Base-by-base conservation (phyloP, 2,113 vertebrate species). In the Cariama cristata region DNA sequence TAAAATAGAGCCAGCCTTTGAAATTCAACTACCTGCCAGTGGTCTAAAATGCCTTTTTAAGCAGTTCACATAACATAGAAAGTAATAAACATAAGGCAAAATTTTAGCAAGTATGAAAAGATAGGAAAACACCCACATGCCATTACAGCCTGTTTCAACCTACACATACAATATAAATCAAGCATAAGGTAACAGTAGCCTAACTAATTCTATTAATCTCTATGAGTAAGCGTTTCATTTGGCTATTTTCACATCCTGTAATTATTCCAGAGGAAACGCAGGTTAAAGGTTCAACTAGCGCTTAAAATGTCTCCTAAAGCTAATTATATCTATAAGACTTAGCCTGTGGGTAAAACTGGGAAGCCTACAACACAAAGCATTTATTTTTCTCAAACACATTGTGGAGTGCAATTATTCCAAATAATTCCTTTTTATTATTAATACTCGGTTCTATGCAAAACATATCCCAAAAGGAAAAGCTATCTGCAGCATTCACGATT, bases 181-280 rank as follows among this genome's bases (percentile, higher is more conserved):
- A 86, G 38, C 84, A 97, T 11, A 96, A 88, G 95, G 93, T 96
- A 98, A 95, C 59, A 89, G 96, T 93, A 97, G 92, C 90, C 83
- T 95, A 94, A 97, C 95, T 97, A 97, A 98, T 98, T 98, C 92
- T 93, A 97, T 96, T 98, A 98, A 98, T 93, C 92, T 97, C 93
- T 80, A 32, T 71, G 90, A 94, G 94, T 88, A 89, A 76, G 83
- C 79, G 66, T 97, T 98, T 97, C 96, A 98, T 98, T 96, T 93
- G 91, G 93, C 94, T 86, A 96, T 97, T 97, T 97, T 98, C 97
- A 95, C 96, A 98, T 98, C 86, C 93, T 97, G 88, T 91, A 98
- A 98, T 98, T 97, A 98, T 97, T 94, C 69, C 88, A 95, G 86
- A 98, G 94, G 96, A 98, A 98, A 97, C 80, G 0, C 79, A 93